phyloP scores from a whole-genome alignment of 2,797 vertebrate genomes.

The Propithecus deckenii region DNA sequence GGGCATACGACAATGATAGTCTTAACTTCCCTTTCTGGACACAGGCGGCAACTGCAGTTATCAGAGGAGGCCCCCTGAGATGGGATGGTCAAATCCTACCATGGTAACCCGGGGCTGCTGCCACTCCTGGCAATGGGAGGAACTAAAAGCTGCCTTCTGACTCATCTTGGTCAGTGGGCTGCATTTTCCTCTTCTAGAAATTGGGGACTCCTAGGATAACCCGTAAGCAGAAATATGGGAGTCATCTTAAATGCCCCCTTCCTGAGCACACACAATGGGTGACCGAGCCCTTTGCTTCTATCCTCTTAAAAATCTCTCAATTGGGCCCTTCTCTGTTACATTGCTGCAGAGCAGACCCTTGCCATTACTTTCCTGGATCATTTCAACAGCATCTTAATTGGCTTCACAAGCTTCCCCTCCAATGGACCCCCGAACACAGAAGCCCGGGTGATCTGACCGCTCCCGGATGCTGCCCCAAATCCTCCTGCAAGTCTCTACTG shows the following conservation, averaged over 20 bases:
- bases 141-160: not conserved
- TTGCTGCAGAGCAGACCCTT: not conserved
- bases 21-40: constrained; percentile 4
- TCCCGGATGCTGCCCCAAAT: not conserved
- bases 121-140: not conserved
- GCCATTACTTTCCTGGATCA: not conserved
- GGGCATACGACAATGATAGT: not conserved
- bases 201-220: too few relatives aligned
- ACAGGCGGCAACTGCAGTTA: not conserved
- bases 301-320: not conserved
- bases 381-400: not conserved
- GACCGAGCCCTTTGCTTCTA: not conserved
- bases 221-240: not conserved
- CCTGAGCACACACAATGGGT: not conserved
- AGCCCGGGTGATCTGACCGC: not conserved
- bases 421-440: not conserved
- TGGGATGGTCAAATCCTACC: not conserved
- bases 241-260: not conserved
- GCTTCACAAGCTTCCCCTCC: not conserved
- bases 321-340: not conserved
- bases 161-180: not conserved
- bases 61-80: not conserved
- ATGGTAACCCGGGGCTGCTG: not conserved
- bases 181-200: not conserved
- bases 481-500: not conserved